These are phyloP conservation scores for Apaloderma vittatum DNA, from an alignment of 2,113 vertebrate species.

Conservation along the genomic window DNA sequence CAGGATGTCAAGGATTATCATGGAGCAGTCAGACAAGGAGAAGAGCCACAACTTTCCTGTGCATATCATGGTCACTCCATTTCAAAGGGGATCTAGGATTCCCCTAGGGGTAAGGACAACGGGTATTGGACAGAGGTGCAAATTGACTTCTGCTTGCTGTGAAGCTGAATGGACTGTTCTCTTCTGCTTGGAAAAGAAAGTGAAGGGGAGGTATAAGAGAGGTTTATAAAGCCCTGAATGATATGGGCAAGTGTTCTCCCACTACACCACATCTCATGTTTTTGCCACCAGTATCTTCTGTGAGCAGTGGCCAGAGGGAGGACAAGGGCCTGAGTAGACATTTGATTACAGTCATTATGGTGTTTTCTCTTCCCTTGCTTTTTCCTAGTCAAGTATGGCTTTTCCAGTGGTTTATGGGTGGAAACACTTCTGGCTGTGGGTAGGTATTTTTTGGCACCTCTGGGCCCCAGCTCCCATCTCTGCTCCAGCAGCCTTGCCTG, in stretches of 20 bases:
- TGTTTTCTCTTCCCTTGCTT: background rate
- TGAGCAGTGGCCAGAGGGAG: background rate
- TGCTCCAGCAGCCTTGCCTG: accelerated
- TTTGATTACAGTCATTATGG: accelerated
- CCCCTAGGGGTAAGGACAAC: background rate
- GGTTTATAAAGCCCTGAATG: background rate
- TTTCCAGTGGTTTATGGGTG: background rate
- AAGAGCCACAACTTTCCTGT: background rate
- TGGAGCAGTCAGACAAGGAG: background rate
- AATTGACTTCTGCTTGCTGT: background rate
- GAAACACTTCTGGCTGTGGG: background rate
- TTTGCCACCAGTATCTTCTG: background rate
- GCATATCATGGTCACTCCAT: background rate
- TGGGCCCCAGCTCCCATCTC: accelerated
- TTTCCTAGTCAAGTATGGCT: accelerated
- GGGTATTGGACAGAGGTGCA: background rate
- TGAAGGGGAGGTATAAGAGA: background rate
- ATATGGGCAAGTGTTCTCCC: accelerated
- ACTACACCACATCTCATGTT: background rate
- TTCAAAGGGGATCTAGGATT: no score
- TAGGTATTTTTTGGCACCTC: background rate
- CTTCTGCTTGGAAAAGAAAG: background rate
- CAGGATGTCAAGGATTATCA: background rate
- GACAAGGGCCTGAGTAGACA: accelerated
- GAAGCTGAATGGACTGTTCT: background rate